These are phyloP conservation scores for Oncorhynchus gorbuscha DNA, from an alignment of 2,113 vertebrate species.

Conservation along the genomic window DNA sequence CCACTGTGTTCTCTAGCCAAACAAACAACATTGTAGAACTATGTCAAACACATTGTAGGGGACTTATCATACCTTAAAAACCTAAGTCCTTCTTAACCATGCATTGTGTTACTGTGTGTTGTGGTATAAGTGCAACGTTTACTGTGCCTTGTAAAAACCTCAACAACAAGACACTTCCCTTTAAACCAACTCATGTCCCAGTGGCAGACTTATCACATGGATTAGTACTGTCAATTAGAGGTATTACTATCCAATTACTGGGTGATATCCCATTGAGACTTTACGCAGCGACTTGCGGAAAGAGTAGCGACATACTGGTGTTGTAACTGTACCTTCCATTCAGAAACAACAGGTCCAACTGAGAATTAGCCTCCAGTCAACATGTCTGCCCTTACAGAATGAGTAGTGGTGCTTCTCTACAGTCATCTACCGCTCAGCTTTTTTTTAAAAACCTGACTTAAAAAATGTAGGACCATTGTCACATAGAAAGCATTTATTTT, in stretches of 20 bases:
- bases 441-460: too few relatives aligned
- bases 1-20: background rate
- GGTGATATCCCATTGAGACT: background rate
- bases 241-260: slow-evolving; percentile 47
- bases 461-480: too few relatives aligned
- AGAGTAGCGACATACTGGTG: background rate
- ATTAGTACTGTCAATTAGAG: slow-evolving; percentile 48
- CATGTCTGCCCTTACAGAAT: background rate
- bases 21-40: background rate
- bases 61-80: background rate
- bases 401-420: background rate
- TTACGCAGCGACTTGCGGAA: background rate
- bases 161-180: slow-evolving; percentile 64
- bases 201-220: slow-evolving; percentile 43
- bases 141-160: slow-evolving; percentile 44
- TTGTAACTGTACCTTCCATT: background rate
- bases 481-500: too few relatives aligned
- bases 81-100: slow-evolving; percentile 52
- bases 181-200: slow-evolving; percentile 66
- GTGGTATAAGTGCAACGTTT: slow-evolving; percentile 38
- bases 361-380: background rate
- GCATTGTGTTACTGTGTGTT: slow-evolving; percentile 68
- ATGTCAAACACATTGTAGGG: too few relatives aligned
- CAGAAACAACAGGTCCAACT: background rate
- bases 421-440: background rate